These are phyloP conservation scores for Cydia strobilella DNA, from an alignment of 1,140 invertebrate genomes.

Conservation along the genomic window DNA sequence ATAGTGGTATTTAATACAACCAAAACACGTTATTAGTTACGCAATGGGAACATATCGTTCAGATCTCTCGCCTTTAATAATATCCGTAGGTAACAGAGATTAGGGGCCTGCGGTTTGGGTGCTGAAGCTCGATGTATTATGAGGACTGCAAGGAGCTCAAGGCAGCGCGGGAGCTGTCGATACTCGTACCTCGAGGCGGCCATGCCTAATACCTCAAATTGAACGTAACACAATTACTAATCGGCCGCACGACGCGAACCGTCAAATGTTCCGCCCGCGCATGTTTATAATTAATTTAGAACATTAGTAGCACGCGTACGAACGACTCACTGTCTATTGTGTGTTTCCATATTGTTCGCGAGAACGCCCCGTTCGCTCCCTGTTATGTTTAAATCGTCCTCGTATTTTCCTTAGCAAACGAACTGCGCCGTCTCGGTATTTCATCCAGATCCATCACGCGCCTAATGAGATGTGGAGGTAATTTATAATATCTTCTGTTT, in stretches of 20 bases:
- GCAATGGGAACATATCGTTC: background rate
- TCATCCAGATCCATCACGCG: constrained; percentile 30
- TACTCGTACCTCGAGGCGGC: background rate
- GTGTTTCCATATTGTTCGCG: constrained; percentile 59
- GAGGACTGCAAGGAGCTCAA: background rate
- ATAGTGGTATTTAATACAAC: background rate
- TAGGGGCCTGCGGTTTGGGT: no score
- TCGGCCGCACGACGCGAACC: constrained; percentile 45
- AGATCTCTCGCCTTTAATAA: no score
- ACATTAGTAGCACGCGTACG: constrained; percentile 59
- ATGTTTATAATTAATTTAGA: constrained; percentile 76
- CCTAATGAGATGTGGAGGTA: constrained; percentile 34
- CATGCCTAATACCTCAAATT: constrained; percentile 58
- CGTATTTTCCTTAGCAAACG: constrained; percentile 50
- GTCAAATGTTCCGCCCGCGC: constrained; percentile 53
- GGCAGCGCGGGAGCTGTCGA: background rate
- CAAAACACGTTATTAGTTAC: background rate
- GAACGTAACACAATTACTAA: constrained; percentile 66
- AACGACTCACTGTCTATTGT: constrained; percentile 63
- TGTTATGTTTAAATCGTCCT: constrained; percentile 66
- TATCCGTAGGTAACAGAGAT: no score
- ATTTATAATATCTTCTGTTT: constrained; percentile 36
- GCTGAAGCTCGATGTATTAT: no score
- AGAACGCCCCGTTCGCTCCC: constrained; percentile 45
- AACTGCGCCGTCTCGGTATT: constrained; percentile 32